These are phyloP conservation scores for Atherix ibis DNA, from an alignment of 2,888 invertebrate species.

Conservation along the genomic window DNA sequence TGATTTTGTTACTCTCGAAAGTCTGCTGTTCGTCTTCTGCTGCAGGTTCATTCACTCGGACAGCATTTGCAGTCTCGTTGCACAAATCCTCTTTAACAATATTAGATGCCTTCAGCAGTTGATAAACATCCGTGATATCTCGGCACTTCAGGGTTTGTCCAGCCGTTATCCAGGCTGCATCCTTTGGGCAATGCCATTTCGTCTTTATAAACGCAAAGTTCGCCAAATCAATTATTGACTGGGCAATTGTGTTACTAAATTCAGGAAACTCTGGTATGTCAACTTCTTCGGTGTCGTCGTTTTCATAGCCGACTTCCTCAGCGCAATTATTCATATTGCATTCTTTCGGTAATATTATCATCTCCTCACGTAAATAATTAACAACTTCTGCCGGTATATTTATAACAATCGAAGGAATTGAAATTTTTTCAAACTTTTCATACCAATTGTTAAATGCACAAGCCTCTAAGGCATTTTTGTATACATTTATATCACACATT, in stretches of 20 bases:
- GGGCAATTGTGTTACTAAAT: slow-evolving; percentile 11
- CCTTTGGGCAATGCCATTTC: slow-evolving; percentile 15
- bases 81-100: slow-evolving; percentile 12
- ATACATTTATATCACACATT: neutral
- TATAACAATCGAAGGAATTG: slow-evolving; percentile 9
- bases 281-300: slow-evolving; percentile 9
- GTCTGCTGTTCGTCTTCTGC: too few relatives aligned
- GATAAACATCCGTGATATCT: slow-evolving; percentile 14
- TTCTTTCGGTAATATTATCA: slow-evolving; percentile 14
- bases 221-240: slow-evolving; percentile 5
- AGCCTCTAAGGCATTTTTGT: slow-evolving; percentile 1
- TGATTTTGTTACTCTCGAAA: neutral
- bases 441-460: slow-evolving; percentile 13
- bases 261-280: slow-evolving; percentile 13
- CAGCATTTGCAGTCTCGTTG: too few relatives aligned
- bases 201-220: slow-evolving; percentile 16
- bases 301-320: slow-evolving; percentile 7
- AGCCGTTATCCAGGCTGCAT: slow-evolving; percentile 15
- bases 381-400: slow-evolving; percentile 11
- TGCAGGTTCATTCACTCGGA: too few relatives aligned
- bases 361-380: slow-evolving; percentile 13
- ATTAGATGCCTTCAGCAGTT: slow-evolving; percentile 14
- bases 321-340: too few relatives aligned
- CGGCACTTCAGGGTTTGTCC: slow-evolving; percentile 12
- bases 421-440: slow-evolving; percentile 11